Evolutionary conservation across 2,113 vertebrate genomes (phyloP).

Genomic region (Haemorhous mexicanus): DNA sequence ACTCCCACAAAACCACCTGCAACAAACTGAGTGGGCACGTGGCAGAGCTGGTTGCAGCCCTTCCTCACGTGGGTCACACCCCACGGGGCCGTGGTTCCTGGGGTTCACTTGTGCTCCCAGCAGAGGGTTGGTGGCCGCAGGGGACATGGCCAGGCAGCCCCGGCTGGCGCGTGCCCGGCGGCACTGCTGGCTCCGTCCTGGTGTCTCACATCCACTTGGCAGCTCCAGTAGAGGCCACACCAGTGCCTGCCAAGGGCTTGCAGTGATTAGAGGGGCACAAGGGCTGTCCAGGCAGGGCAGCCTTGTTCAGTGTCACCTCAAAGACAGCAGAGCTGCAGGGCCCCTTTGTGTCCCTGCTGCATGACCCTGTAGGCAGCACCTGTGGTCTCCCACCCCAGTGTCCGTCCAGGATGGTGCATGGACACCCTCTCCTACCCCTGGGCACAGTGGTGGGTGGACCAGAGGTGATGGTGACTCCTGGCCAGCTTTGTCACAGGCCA

Average conservation of each 20-base stretch:
- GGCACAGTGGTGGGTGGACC: fast-evolving
- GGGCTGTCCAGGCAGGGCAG: background rate
- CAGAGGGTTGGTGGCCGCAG: fast-evolving
- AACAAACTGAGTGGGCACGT: background rate
- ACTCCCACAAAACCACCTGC: background rate
- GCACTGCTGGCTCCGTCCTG: fast-evolving
- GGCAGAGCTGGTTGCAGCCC: background rate
- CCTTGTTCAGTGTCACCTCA: background rate
- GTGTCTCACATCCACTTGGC: background rate
- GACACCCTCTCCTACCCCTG: background rate
- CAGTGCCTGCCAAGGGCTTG: background rate
- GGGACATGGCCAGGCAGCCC: fast-evolving
- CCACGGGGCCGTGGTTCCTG: background rate
- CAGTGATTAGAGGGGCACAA: background rate
- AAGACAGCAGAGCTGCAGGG: background rate
- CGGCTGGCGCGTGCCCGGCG: background rate
- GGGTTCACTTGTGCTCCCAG: background rate
- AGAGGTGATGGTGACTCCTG: background rate
- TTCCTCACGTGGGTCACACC: background rate
- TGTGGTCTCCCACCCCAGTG: fast-evolving
- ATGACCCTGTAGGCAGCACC: background rate
- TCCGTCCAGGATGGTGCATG: fast-evolving
- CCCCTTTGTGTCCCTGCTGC: background rate
- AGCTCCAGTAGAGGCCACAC: fast-evolving
- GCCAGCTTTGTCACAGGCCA: background rate